Base-by-base conservation (phyloP, 2,113 vertebrate genomes). In the Numida meleagris region DNA sequence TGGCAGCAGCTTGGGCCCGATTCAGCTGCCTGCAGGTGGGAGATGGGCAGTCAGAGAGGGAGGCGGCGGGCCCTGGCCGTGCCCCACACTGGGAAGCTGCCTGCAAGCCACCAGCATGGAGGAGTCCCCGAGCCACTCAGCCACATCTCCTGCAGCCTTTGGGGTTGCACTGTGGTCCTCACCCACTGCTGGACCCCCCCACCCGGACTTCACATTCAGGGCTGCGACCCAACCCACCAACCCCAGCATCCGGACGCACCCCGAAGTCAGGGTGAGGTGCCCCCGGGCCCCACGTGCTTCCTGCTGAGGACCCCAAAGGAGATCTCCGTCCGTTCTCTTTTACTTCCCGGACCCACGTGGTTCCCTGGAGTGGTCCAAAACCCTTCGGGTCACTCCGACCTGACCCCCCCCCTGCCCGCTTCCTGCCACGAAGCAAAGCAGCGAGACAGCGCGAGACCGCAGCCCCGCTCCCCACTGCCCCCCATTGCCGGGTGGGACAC, bases 341-440 rank as follows among this genome's bases (percentile, higher is more conserved):
- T 1, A 25, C 12, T 45, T 18, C 79, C 75, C 4, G 2, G 10
- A 11, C 4, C 74, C 2, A 1, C 1, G 40, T 1, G 62, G 71
- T 42, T 8, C 10, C 51, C 42, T 1, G 10, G 55, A 73, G 50
- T 15, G 36, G 27, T 51, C 46, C 29, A 14, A 65, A 43, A 9
- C 55, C 73, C 24, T 0, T 31, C 25, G 27, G 78, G 82, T 89
- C 92, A 68, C 75, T 63, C 79, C 16, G 36, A 85, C 61, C 88
- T 82, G 78, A 70, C 85, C 42, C 24, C 72, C 6, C 70, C 27
- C 66, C 36, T 59, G 63, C 65, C 92, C 66, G 82, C 72, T 94
- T 95, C 95, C 95, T 96, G 95, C 93, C 95, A 96, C 95, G 95
- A 95, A 17, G 92, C 92, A 83, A 33, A 25, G 43, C 12, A 9